Evolutionary conservation across 2,113 vertebrate genomes (phyloP).

Genomic region (Plotosus lineatus): DNA sequence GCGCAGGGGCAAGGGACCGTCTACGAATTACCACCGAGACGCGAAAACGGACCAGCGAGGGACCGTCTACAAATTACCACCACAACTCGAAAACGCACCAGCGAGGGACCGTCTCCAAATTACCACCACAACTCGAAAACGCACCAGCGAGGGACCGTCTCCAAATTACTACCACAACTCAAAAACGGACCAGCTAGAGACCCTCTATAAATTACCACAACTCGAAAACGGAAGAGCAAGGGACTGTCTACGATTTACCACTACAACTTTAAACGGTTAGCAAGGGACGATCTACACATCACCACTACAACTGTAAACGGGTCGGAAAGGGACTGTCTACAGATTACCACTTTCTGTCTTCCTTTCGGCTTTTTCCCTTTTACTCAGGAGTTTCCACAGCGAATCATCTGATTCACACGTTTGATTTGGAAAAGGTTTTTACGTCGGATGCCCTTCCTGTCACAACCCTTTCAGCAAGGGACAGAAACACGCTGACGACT

Average conservation of each 20-base stretch:
- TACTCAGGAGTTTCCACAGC: too few relatives aligned
- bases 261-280: background rate
- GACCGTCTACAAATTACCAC: background rate
- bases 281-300: background rate
- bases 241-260: background rate
- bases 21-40: slow-evolving; percentile 4
- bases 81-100: background rate
- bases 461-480: too few relatives aligned
- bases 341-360: background rate
- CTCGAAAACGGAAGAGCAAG: background rate
- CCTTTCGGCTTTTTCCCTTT: too few relatives aligned
- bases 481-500: too few relatives aligned
- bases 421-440: too few relatives aligned
- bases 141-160: rapidly evolving
- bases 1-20: slow-evolving; percentile 59
- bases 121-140: background rate
- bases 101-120: background rate
- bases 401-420: too few relatives aligned
- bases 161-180: background rate
- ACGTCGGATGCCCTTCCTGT: too few relatives aligned
- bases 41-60: background rate
- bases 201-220: background rate
- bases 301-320: background rate
- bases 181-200: too few relatives aligned
- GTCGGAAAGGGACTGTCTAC: background rate